Conservation (phyloP, 2,888 invertebrate genomes). For the Leptothorax acervorum region DNA sequence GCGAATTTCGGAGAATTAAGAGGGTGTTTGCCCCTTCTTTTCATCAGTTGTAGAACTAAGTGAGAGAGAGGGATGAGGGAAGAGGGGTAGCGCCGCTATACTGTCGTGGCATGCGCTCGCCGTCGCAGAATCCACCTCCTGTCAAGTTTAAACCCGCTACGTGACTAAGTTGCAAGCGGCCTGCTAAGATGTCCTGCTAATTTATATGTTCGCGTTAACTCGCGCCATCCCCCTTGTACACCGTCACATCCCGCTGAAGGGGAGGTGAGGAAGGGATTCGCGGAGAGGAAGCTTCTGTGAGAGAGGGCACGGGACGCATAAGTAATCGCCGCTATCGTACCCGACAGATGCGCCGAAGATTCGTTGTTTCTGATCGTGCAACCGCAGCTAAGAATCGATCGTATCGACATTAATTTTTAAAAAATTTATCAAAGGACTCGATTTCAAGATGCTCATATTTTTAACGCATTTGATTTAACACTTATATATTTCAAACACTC, state of each 20-base stretch:
- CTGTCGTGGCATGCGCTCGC: constrained; percentile 60
- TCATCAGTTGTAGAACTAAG: constrained; percentile 66
- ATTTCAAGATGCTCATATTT: background rate
- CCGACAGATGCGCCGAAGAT: constrained; percentile 84
- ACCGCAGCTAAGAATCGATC: constrained; percentile 34
- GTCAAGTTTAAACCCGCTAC: constrained; percentile 85
- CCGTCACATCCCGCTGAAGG: constrained; percentile 65
- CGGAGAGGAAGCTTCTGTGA: constrained; percentile 80
- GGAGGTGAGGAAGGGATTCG: constrained; percentile 64
- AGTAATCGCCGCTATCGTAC: constrained; percentile 84
- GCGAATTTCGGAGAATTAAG: constrained; percentile 39
- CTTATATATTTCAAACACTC: background rate
- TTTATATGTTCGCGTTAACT: constrained; percentile 85
- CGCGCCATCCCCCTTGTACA: constrained; percentile 73
- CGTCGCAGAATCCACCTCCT: constrained; percentile 81
- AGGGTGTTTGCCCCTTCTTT: constrained; percentile 23
- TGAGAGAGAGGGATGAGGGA: constrained; percentile 69
- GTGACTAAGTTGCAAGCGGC: constrained; percentile 85
- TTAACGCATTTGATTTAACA: background rate
- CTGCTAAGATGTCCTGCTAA: constrained; percentile 85
- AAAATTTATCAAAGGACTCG: background rate
- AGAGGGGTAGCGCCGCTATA: constrained; percentile 41
- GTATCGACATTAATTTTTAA: background rate
- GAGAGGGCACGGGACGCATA: constrained; percentile 84
- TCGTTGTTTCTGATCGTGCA: constrained; percentile 75